A percentile compares a stretch with the other conserved stretches of the same genome.
Conservation (phyloP, 1,140 invertebrate genomes). For the Caerostris extrusa region DNA sequence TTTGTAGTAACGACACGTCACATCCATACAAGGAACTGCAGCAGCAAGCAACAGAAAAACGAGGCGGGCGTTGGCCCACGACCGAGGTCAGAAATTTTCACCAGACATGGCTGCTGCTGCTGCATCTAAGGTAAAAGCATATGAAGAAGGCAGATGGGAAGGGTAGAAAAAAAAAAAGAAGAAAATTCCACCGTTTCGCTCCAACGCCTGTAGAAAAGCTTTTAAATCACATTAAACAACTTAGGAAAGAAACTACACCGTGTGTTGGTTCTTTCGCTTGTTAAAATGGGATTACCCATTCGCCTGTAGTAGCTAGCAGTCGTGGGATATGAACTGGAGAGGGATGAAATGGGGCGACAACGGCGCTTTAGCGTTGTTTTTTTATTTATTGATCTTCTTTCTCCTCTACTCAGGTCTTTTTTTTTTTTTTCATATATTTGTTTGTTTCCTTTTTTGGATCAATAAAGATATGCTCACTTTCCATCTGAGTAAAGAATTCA, state of each 20-base stretch:
- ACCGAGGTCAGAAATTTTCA: conserved; percentile 37
- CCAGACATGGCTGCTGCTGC: conserved; percentile 27
- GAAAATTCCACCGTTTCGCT: conserved; percentile 17
- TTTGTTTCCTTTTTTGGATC: neutral
- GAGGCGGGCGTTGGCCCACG: conserved; percentile 68
- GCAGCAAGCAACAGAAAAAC: conserved; percentile 51
- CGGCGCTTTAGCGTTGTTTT: neutral
- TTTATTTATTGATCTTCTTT: conserved; percentile 13
- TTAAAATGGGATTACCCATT: conserved; percentile 19
- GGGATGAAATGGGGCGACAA: neutral
- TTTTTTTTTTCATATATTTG: neutral
- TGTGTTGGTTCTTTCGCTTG: neutral
- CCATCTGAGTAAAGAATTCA: neutral
- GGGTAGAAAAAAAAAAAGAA: neutral
- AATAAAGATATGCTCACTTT: conserved; percentile 15
- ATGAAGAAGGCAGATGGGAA: neutral
- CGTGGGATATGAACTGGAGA: neutral
- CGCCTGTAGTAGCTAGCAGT: neutral
- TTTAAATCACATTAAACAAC: conserved; percentile 15
- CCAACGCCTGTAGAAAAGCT: conserved; percentile 39
- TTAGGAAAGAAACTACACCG: neutral
- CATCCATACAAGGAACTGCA: conserved; percentile 72
- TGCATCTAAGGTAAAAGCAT: neutral
- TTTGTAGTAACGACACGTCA: conserved; percentile 68
- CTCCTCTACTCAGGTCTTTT: neutral